These are phyloP conservation scores for Apomyelois bistriatella DNA, from an alignment of 2,888 invertebrate species.

Conservation along the genomic window DNA sequence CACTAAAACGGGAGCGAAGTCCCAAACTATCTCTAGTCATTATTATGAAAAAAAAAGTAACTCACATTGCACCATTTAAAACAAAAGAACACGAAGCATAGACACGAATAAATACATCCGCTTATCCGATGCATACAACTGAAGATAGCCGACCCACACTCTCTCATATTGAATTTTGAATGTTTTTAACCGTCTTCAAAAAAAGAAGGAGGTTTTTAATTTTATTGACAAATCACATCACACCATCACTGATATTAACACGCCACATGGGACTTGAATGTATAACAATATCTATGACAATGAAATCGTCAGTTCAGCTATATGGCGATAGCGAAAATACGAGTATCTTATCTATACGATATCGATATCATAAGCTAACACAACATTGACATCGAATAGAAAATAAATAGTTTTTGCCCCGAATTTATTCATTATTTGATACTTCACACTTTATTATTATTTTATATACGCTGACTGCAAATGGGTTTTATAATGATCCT, in stretches of 20 bases:
- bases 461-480: too few relatives aligned
- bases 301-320: slow-evolving; percentile 32
- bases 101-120: slow-evolving; percentile 38
- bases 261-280: slow-evolving; percentile 9
- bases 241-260: not conserved
- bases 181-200: too few relatives aligned
- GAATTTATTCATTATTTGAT: too few relatives aligned
- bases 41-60: slow-evolving; percentile 18
- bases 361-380: slow-evolving; percentile 48
- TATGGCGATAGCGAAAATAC: slow-evolving; percentile 39
- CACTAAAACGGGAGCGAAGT: too few relatives aligned
- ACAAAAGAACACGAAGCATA: slow-evolving; percentile 38
- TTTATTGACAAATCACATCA: not conserved
- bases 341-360: slow-evolving; percentile 67
- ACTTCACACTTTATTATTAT: too few relatives aligned
- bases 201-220: too few relatives aligned
- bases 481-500: too few relatives aligned
- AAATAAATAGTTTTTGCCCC: too few relatives aligned
- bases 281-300: slow-evolving; percentile 27
- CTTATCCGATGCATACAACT: slow-evolving; percentile 39
- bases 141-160: slow-evolving; percentile 33
- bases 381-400: not conserved
- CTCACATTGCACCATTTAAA: slow-evolving; percentile 53
- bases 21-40: too few relatives aligned
- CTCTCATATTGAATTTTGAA: slow-evolving; percentile 34